These are phyloP conservation scores for Calosoma granatense DNA, from an alignment of 1,140 invertebrate species.

Conservation along the genomic window DNA sequence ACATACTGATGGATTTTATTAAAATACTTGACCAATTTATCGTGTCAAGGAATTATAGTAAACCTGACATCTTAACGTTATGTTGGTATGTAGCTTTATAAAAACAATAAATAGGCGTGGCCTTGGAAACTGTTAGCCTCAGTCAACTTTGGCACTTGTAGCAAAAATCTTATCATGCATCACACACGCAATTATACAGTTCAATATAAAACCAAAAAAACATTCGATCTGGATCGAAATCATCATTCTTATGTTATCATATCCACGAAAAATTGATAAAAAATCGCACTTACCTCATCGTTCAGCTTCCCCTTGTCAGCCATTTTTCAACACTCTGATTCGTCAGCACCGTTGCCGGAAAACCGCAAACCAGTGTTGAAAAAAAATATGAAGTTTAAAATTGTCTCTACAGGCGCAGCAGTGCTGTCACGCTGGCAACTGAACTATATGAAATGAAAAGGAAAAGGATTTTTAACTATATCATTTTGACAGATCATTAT, in stretches of 20 bases:
- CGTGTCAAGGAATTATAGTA: neutral
- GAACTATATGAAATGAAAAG: neutral
- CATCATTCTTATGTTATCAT: neutral
- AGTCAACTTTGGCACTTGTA: conserved; percentile 5
- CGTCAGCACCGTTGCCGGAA: conserved; percentile 11
- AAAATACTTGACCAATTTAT: neutral
- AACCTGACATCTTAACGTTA: neutral
- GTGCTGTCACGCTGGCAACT: conserved; percentile 8
- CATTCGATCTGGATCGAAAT: too few relatives aligned
- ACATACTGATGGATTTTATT: neutral
- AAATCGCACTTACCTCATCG: conserved; percentile 22
- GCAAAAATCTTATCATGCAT: conserved; percentile 18
- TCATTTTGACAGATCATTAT: neutral
- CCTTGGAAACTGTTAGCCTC: conserved; percentile 17
- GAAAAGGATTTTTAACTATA: conserved; percentile 5
- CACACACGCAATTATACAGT: neutral
- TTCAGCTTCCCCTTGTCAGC: conserved; percentile 22
- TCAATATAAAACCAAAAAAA: too few relatives aligned
- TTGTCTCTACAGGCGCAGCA: conserved; percentile 5
- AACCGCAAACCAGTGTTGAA: conserved; percentile 12
- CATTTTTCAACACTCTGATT: conserved; percentile 21
- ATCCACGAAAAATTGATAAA: conserved; percentile 7
- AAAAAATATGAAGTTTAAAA: too few relatives aligned
- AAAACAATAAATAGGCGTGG: conserved; percentile 25
- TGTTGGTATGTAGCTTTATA: conserved; percentile 9